Conservation (phyloP, 2,113 vertebrate species). For the Oreamnos americanus region DNA sequence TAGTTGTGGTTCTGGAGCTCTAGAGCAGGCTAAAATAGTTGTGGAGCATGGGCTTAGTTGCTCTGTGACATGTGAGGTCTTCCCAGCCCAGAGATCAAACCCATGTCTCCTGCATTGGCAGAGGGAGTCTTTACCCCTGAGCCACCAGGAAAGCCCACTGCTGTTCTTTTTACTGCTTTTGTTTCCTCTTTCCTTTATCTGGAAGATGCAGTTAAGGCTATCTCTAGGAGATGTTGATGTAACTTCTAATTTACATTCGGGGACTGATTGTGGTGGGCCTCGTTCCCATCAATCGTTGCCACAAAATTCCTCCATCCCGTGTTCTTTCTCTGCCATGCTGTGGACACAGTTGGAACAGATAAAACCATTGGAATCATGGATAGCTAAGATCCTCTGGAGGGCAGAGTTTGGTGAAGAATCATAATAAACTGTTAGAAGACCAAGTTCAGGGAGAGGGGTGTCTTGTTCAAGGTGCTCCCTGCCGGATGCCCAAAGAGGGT, state of each 20-base stretch:
- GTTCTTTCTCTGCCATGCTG: not conserved
- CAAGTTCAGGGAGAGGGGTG: not conserved
- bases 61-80: not conserved
- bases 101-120: not conserved
- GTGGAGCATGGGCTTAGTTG: not conserved
- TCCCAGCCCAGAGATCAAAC: not conserved
- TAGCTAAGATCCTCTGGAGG: not conserved
- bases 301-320: not conserved
- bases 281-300: slow-evolving; percentile 47
- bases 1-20: not conserved
- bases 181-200: slow-evolving; percentile 67
- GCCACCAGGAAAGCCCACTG: not conserved
- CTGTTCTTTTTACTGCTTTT: slow-evolving; percentile 52
- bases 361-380: not conserved
- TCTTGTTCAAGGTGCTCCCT: not conserved
- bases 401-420: not conserved
- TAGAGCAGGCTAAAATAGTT: not conserved
- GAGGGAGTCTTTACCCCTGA: not conserved
- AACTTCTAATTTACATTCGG: slow-evolving; percentile 80
- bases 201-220: slow-evolving; percentile 56
- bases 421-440: not conserved
- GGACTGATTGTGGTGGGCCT: slow-evolving; percentile 46
- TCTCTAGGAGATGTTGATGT: slow-evolving; percentile 51
- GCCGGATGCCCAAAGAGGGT: accelerated
- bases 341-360: not conserved